Conservation (phyloP, 2,888 invertebrate species). For the Odontocolon sp. region DNA sequence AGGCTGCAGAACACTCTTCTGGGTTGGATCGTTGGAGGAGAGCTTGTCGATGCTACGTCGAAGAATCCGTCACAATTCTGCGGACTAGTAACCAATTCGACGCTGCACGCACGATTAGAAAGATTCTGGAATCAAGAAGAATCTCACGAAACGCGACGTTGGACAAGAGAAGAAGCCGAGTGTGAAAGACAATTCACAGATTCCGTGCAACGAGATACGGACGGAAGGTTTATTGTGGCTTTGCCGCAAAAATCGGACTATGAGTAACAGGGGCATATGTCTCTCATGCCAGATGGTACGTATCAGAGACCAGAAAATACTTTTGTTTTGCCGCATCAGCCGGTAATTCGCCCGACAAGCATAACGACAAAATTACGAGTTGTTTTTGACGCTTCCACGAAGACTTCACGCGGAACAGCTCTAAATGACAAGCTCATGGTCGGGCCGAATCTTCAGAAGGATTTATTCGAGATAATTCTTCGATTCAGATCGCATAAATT, state of each 20-base stretch:
- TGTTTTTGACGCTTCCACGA: slow-evolving; percentile 48
- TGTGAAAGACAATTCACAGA: slow-evolving; percentile 62
- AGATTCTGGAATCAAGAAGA: slow-evolving; percentile 65
- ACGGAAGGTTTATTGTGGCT: slow-evolving; percentile 59
- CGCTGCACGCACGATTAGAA: slow-evolving; percentile 42
- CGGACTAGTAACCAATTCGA: slow-evolving; percentile 29
- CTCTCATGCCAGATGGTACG: background rate
- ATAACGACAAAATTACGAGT: slow-evolving; percentile 33
- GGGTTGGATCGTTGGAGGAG: slow-evolving; percentile 52
- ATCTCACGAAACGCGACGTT: background rate
- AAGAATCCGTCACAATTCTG: slow-evolving; percentile 9
- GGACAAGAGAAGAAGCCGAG: slow-evolving; percentile 54
- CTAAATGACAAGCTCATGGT: slow-evolving; percentile 29
- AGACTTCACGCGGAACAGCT: slow-evolving; percentile 39
- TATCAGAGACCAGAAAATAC: background rate
- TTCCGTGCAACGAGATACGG: slow-evolving; percentile 31
- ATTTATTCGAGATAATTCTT: slow-evolving; percentile 32
- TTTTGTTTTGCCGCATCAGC: slow-evolving; percentile 40
- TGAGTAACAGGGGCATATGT: slow-evolving; percentile 59
- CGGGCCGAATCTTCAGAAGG: slow-evolving; percentile 40
- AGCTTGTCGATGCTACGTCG: slow-evolving; percentile 5
- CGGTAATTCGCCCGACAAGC: slow-evolving; percentile 42
- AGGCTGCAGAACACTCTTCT: slow-evolving; percentile 49
- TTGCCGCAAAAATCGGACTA: slow-evolving; percentile 57
- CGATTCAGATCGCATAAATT: slow-evolving; percentile 46